Evolutionary conservation across 2,797 vertebrate species (phyloP).

Genomic region (Sarcoramphus papa): DNA sequence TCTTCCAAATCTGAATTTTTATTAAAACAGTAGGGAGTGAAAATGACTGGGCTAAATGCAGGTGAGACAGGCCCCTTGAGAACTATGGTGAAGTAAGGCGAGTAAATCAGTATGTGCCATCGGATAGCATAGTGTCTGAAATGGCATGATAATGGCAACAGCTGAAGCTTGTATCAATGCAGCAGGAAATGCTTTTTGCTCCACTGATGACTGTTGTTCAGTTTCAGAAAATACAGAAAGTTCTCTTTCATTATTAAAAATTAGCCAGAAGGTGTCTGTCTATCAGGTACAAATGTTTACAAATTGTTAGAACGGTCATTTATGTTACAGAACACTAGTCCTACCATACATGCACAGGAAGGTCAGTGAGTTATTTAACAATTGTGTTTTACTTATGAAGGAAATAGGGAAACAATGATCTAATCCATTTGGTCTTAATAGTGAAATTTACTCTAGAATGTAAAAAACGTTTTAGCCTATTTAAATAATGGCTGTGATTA

Average conservation of each 20-base stretch:
- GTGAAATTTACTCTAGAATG: constrained; percentile 43
- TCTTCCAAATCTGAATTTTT: not conserved
- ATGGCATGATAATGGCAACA: constrained; percentile 30
- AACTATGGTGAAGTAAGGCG: not conserved
- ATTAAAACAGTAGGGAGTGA: not conserved
- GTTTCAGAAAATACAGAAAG: not conserved
- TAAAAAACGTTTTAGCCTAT: not conserved
- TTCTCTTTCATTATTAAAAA: not conserved
- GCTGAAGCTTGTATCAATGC: constrained; percentile 8
- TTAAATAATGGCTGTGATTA: constrained; percentile 51
- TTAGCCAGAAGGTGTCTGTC: not conserved
- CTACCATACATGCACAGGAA: not conserved
- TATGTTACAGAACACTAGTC: not conserved
- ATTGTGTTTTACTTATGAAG: constrained; percentile 4
- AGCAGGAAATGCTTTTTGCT: constrained; percentile 5
- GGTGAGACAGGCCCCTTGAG: constrained; percentile 31
- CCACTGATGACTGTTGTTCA: not conserved
- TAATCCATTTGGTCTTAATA: constrained; percentile 25
- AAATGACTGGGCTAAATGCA: constrained; percentile 7
- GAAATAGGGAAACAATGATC: constrained; percentile 43
- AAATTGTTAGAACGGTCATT: not conserved
- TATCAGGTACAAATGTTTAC: not conserved
- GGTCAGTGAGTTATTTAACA: constrained; percentile 35
- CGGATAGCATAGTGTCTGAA: constrained; percentile 1
- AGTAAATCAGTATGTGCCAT: constrained; percentile 21